Evolutionary conservation across 2,888 invertebrate genomes (phyloP).

Genomic region (Apamea sordens): DNA sequence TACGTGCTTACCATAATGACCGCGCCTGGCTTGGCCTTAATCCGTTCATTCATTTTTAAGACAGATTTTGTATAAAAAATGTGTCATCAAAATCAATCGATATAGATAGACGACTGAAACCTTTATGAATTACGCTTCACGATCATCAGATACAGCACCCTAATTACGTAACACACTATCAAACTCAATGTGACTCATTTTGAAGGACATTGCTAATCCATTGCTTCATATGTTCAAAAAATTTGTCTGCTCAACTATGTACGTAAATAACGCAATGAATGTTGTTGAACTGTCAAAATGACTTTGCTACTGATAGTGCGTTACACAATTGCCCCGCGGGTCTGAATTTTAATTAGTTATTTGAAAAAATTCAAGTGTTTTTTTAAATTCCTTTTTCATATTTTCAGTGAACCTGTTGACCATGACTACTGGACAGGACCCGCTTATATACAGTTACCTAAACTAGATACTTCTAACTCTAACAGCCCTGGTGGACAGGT

Average conservation of each 20-base stretch:
- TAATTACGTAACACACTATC: too few species aligned
- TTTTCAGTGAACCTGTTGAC: conserved; percentile 64
- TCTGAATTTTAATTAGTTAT: not conserved
- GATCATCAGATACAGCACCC: not conserved
- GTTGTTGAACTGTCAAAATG: too few species aligned
- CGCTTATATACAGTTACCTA: conserved; percentile 49
- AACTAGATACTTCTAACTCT: conserved; percentile 63
- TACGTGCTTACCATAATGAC: too few species aligned
- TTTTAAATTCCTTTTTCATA: conserved; percentile 21
- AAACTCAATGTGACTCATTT: too few species aligned
- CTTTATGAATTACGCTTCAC: not conserved
- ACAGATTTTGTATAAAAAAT: not conserved
- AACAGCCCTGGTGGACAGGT: conserved; percentile 65
- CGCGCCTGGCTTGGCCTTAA: not conserved
- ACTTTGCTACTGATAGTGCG: too few species aligned
- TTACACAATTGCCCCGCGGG: too few species aligned
- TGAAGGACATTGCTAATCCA: too few species aligned
- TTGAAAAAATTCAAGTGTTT: not conserved
- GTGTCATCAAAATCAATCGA: too few species aligned
- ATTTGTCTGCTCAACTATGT: too few species aligned
- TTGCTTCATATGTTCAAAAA: too few species aligned
- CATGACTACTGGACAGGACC: conserved; percentile 45
- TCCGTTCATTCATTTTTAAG: not conserved
- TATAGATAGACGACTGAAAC: not conserved
- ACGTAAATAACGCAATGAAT: too few species aligned